These are phyloP conservation scores for Platysteira castanea DNA, from an alignment of 2,113 vertebrate genomes.

Conservation along the genomic window DNA sequence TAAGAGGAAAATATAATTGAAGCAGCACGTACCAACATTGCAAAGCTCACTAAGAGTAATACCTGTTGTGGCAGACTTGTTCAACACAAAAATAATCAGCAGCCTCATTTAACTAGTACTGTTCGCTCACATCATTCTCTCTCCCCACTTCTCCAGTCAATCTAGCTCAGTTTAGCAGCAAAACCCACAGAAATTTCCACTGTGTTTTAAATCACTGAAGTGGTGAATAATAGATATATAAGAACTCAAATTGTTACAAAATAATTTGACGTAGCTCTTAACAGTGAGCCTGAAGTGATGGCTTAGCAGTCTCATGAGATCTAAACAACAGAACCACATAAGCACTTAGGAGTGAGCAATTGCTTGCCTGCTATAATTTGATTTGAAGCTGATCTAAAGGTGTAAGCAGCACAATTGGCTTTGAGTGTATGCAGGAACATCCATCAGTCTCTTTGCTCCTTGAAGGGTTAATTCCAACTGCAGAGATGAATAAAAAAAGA, in stretches of 20 bases:
- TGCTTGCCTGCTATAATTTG: neutral
- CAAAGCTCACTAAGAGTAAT: neutral
- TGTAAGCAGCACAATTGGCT: neutral
- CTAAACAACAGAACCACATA: neutral
- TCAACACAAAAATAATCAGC: neutral
- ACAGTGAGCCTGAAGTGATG: neutral
- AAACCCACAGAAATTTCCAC: neutral
- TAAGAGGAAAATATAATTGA: neutral
- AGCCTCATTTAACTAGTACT: neutral
- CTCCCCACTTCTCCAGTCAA: neutral
- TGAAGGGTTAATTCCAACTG: neutral
- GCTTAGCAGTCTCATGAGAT: neutral
- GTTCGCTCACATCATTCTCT: neutral
- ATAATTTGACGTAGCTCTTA: slow-evolving; percentile 16
- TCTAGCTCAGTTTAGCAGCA: neutral
- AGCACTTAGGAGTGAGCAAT: neutral
- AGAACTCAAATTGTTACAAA: slow-evolving; percentile 1
- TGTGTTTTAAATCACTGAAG: slow-evolving; percentile 2
- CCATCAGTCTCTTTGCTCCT: neutral
- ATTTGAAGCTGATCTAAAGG: neutral
- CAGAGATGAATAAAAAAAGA: neutral
- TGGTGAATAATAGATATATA: slow-evolving; percentile 15
- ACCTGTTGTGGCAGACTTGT: neutral
- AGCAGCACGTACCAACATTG: neutral
- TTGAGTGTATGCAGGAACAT: neutral